Evolutionary conservation across 1,140 invertebrate species (phyloP).

Genomic region (Apis dorsata): DNA sequence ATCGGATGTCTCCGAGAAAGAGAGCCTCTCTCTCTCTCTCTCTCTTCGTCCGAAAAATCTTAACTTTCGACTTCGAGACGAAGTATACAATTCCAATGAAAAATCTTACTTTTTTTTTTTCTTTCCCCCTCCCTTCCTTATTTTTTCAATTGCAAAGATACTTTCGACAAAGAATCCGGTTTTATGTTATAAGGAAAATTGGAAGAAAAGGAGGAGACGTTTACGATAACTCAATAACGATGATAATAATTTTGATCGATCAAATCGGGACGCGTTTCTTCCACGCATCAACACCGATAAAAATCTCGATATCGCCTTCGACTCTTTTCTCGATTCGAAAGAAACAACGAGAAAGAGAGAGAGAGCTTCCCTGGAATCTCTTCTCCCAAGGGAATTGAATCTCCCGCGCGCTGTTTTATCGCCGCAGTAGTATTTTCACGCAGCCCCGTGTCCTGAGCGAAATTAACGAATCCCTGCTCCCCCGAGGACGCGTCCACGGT

Average conservation of each 20-base stretch:
- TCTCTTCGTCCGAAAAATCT: conserved; percentile 34
- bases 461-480: conserved; percentile 76
- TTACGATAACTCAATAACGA: too few species aligned
- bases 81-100: background rate
- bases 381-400: conserved; percentile 40
- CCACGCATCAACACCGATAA: background rate
- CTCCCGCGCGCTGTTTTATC: conserved; percentile 63
- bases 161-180: too few species aligned
- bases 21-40: background rate
- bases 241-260: too few species aligned
- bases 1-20: conserved; percentile 61
- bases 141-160: too few species aligned
- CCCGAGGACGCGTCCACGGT: conserved; percentile 69
- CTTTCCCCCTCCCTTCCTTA: too few species aligned
- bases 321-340: background rate
- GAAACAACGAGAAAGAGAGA: too few species aligned
- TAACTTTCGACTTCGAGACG: conserved; percentile 3
- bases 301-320: background rate
- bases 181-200: too few species aligned
- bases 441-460: conserved; percentile 71
- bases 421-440: conserved; percentile 58
- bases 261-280: background rate
- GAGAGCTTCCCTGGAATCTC: background rate
- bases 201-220: too few species aligned
- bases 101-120: background rate